Conservation (phyloP, 2,888 invertebrate species). For the Parapristionchus giblindavisi region DNA sequence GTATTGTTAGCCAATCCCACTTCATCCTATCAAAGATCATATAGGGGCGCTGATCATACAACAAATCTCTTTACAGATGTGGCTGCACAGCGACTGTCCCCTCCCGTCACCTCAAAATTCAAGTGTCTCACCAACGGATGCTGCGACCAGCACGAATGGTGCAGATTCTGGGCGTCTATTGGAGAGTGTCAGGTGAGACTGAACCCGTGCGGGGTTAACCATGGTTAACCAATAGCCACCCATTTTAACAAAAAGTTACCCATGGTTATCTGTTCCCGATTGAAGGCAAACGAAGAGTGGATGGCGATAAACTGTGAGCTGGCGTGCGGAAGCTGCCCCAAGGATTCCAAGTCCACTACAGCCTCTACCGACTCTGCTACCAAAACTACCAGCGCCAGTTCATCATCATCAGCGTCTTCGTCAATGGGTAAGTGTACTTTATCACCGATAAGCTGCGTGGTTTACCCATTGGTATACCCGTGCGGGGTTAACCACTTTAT, state of each 20-base stretch:
- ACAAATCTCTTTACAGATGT: slow-evolving; percentile 33
- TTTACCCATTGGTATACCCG: no score
- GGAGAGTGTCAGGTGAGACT: slow-evolving; percentile 56
- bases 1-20: no score
- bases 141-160: slow-evolving; percentile 67
- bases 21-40: no score
- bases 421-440: background rate
- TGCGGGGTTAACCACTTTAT: no score
- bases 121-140: slow-evolving; percentile 63
- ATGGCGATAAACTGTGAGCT: slow-evolving; percentile 62
- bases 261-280: background rate
- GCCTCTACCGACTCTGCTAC: slow-evolving; percentile 6
- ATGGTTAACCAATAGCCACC: background rate
- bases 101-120: slow-evolving; percentile 59
- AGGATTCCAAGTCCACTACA: background rate
- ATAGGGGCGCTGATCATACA: no score
- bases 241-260: no score
- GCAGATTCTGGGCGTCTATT: slow-evolving; percentile 57
- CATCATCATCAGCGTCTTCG: slow-evolving; percentile 3
- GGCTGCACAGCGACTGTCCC: slow-evolving; percentile 51
- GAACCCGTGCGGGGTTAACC: background rate
- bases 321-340: slow-evolving; percentile 59
- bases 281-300: slow-evolving; percentile 61
- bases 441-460: no score
- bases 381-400: background rate